These are phyloP conservation scores for Vulpes ferrilata DNA, from an alignment of 2,113 vertebrate genomes.

Conservation along the genomic window DNA sequence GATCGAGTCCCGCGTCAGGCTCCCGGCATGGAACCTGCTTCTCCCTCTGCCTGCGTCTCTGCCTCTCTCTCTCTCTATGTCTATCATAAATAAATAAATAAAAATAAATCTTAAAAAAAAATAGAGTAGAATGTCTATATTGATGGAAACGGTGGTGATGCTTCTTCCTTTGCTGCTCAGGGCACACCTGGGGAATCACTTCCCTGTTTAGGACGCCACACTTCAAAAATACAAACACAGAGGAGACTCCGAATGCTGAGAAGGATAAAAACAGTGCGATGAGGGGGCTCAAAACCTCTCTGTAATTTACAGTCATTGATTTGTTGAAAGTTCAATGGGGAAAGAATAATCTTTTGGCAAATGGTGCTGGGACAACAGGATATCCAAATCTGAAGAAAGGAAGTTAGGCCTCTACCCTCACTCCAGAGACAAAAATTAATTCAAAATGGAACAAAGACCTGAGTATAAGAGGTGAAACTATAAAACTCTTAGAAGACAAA, in stretches of 20 bases:
- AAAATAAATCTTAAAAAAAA: neutral
- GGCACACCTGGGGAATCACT: neutral
- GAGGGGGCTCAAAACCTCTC: no score
- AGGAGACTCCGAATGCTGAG: neutral
- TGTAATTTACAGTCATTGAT: neutral
- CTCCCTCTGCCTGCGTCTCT: no score
- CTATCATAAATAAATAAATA: no score
- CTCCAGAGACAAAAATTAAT: neutral
- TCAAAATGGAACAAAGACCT: neutral
- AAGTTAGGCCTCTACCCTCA: neutral
- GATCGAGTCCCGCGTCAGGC: no score
- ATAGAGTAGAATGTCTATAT: neutral
- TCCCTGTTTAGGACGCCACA: neutral
- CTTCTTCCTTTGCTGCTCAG: neutral
- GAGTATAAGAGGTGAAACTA: neutral
- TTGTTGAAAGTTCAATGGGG: neutral
- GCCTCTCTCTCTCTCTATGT: no score
- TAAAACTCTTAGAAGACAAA: neutral
- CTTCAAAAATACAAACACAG: neutral
- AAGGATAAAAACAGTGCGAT: neutral
- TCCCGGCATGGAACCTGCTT: no score
- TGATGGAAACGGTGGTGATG: neutral
- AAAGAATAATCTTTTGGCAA: neutral
- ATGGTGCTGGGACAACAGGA: neutral
- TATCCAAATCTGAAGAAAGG: neutral